Percentiles rank a stretch among this genome's conserved stretches.
Conservation (phyloP, 2,888 invertebrate genomes). For the Dusona sp. region DNA sequence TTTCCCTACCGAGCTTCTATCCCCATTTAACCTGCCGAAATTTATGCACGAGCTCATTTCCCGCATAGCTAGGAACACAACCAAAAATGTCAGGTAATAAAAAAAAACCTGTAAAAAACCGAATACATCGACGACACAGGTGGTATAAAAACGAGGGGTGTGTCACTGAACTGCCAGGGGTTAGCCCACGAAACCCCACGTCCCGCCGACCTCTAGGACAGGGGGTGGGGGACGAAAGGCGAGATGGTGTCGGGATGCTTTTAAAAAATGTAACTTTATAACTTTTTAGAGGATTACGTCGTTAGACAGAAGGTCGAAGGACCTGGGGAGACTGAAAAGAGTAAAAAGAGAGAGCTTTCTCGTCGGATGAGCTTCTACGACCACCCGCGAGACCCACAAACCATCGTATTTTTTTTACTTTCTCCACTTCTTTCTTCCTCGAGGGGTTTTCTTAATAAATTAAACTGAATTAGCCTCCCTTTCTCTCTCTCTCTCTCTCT, state of each 20-base stretch:
- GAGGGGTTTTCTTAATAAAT: slow-evolving; percentile 80
- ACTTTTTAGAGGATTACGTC: slow-evolving; percentile 81
- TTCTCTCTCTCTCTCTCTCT: slow-evolving; percentile 13
- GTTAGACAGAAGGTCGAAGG: slow-evolving; percentile 73
- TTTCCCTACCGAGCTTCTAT: neutral
- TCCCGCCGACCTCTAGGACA: slow-evolving; percentile 41
- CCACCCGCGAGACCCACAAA: slow-evolving; percentile 44
- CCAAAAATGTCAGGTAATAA: slow-evolving; percentile 82
- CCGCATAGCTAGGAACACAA: slow-evolving; percentile 55
- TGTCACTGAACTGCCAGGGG: slow-evolving; percentile 64
- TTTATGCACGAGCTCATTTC: slow-evolving; percentile 28
- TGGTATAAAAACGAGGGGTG: slow-evolving; percentile 64
- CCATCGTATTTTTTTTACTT: slow-evolving; percentile 23
- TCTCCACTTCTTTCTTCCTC: slow-evolving; percentile 54
- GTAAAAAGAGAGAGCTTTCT: slow-evolving; percentile 25
- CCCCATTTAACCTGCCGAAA: slow-evolving; percentile 21
- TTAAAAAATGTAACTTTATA: slow-evolving; percentile 83
- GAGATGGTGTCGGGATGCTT: slow-evolving; percentile 71
- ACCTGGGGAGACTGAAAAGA: neutral
- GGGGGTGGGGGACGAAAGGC: slow-evolving; percentile 57
- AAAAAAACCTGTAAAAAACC: slow-evolving; percentile 67
- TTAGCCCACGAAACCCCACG: slow-evolving; percentile 59
- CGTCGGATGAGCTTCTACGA: slow-evolving; percentile 57
- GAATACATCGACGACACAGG: slow-evolving; percentile 74
- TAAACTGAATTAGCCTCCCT: slow-evolving; percentile 81